Base-by-base conservation (phyloP, 2,888 invertebrate genomes). In the Autographa pulchrina region DNA sequence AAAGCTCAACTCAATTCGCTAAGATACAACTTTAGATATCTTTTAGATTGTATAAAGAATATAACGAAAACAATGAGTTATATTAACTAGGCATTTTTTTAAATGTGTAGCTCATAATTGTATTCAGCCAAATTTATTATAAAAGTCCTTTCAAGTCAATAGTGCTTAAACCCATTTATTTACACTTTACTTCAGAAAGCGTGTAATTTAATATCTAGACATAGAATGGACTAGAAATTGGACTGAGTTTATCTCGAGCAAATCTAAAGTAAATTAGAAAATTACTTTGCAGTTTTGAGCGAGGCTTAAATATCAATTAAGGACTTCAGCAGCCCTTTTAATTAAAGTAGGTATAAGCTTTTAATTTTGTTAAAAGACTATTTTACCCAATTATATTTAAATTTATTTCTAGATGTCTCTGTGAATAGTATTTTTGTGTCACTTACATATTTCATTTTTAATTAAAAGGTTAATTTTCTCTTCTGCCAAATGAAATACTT, bases 301-400 rank as follows among this genome's bases (percentile, higher is more conserved):
- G 63, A 73, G 74, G 75, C 75, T 78, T 80, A 76, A 83, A 83
- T 83, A 80, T 80, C 82, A 83, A 83, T 83, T 81, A 74, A 70
- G 68, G 68, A 66, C 74, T 82, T 79, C 72, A 65, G 48, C 74
- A 73, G 71, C 76, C 84, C 80, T 81, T 83, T 83, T 83, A 77
- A 82, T 82, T 81, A 81, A 81, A 74, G 63, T 72, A 75, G 72
- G 71, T 81, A 71, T 63, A 63, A 81, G 81, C 75, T 77, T 83
- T 81, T 82, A 83, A 82, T 82, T 83, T 74, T 71, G 68, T 74
- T 75, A 60, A 77, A 77, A 81, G 83, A 81, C 70, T 62, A 59
- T 63, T 62, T 63, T 64, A 70, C 61, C 72, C 58, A 72, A 64
- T 75, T 58, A 18, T 35, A 62, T 48, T 71, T 75, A 64, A 76